A percentile compares a stretch with the other conserved stretches of the same genome.
These are phyloP conservation scores for Drosophila kuntzei DNA, from an alignment of 2,888 invertebrate genomes.

Conservation along the genomic window DNA sequence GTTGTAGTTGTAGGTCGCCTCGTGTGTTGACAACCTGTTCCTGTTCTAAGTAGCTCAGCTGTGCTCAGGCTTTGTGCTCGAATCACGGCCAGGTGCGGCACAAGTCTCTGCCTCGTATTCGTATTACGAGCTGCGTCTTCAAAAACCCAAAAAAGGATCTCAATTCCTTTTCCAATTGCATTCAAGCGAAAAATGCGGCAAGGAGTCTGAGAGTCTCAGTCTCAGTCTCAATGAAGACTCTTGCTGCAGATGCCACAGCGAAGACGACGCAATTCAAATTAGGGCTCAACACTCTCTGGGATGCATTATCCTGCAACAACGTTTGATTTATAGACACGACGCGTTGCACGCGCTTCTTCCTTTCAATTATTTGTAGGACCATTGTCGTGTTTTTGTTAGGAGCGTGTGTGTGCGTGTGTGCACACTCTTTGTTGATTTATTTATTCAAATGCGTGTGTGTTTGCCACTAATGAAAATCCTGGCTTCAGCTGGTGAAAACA, in stretches of 20 bases:
- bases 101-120: constrained; percentile 25
- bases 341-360: constrained; percentile 47
- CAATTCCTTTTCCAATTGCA: constrained; percentile 56
- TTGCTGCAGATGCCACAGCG: constrained; percentile 50
- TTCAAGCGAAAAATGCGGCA: constrained; percentile 63
- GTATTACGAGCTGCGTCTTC: constrained; percentile 23
- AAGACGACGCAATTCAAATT: constrained; percentile 65
- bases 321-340: constrained; percentile 71
- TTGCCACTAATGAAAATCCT: constrained; percentile 68
- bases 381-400: constrained; percentile 57
- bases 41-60: constrained; percentile 46
- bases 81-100: constrained; percentile 71
- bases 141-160: constrained; percentile 37
- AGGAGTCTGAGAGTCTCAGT: constrained; percentile 17
- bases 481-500: constrained; percentile 58
- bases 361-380: constrained; percentile 52
- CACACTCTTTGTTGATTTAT: constrained; percentile 50
- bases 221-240: constrained; percentile 8
- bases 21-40: constrained; percentile 53
- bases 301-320: constrained; percentile 68
- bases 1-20: constrained; percentile 33
- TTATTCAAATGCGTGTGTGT: constrained; percentile 64
- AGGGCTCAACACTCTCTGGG: constrained; percentile 64
- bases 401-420: constrained; percentile 21
- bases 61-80: constrained; percentile 32